Percentiles rank a stretch among this genome's conserved stretches.
phyloP scores from a whole-genome alignment of 64 coral and sea anemone genomes.

The Astreopora myriophthalma region DNA sequence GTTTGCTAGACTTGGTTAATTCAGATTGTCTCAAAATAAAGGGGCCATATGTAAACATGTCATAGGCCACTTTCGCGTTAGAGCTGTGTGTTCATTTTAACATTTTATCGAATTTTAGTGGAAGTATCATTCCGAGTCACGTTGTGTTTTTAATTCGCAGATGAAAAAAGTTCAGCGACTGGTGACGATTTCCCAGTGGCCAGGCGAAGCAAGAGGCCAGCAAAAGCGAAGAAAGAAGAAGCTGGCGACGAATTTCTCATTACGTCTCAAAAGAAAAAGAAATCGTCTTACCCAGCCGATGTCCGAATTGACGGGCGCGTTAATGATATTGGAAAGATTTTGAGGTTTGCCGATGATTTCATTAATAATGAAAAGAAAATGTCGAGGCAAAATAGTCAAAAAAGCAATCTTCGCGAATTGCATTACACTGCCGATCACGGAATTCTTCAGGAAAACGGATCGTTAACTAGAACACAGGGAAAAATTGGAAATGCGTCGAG shows the following conservation, averaged over 20 bases:
- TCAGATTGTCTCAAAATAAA: slow-evolving; percentile 60
- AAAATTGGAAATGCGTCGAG: neutral
- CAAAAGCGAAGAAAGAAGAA: slow-evolving; percentile 9
- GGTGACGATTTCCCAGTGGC: neutral
- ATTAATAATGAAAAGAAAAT: slow-evolving; percentile 86
- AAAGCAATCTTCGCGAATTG: slow-evolving; percentile 11
- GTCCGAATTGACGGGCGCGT: slow-evolving; percentile 30
- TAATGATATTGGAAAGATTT: slow-evolving; percentile 54
- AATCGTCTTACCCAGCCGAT: slow-evolving; percentile 61
- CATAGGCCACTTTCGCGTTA: slow-evolving; percentile 50
- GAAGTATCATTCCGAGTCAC: slow-evolving; percentile 61
- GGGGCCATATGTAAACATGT: slow-evolving; percentile 49
- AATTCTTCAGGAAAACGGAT: slow-evolving; percentile 25
- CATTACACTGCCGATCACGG: neutral
- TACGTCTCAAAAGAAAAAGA: slow-evolving; percentile 30
- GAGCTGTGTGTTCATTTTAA: slow-evolving; percentile 78
- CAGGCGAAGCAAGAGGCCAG: neutral
- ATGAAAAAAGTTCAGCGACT: neutral
- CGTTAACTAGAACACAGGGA: neutral
- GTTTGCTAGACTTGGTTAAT: slow-evolving; percentile 14
- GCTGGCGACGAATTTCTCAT: neutral
- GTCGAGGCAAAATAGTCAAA: slow-evolving; percentile 37
- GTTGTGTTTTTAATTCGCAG: slow-evolving; percentile 64
- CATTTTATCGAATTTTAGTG: slow-evolving; percentile 49
- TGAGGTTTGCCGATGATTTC: slow-evolving; percentile 68